A percentile compares a stretch with the other conserved stretches of the same genome.
Conservation (phyloP, 2,113 vertebrate genomes). For the Garra rufa region DNA sequence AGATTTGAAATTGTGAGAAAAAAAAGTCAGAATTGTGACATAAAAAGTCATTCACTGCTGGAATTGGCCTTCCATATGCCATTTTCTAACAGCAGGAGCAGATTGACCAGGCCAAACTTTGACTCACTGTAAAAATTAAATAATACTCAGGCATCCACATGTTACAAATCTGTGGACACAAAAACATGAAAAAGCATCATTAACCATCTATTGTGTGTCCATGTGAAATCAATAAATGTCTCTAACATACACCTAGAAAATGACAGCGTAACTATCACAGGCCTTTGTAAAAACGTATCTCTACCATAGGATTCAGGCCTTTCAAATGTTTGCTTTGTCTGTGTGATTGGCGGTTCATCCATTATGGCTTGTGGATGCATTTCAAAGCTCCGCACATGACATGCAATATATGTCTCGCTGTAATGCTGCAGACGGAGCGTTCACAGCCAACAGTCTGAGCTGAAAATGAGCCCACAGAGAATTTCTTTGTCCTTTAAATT, state of each 20-base stretch:
- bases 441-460: slow-evolving; percentile 22
- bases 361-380: neutral
- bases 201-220: neutral
- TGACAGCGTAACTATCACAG: neutral
- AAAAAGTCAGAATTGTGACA: too few relatives aligned
- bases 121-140: neutral
- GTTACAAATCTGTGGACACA: neutral
- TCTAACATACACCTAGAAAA: neutral
- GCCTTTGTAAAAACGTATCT: neutral
- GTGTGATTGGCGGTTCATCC: neutral
- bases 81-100: neutral
- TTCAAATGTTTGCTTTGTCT: slow-evolving; percentile 24
- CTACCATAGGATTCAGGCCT: neutral
- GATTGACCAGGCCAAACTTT: neutral
- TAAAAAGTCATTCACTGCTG: too few relatives aligned
- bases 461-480: slow-evolving; percentile 21
- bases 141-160: neutral
- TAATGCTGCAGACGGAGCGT: neutral
- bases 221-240: neutral
- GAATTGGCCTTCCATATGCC: neutral
- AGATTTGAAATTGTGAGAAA: too few relatives aligned
- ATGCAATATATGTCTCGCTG: slow-evolving; percentile 4
- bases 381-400: neutral
- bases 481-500: slow-evolving; percentile 23
- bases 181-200: neutral